Evolutionary conservation across 2,888 invertebrate genomes (phyloP).

Genomic region (Atethmia centrago): DNA sequence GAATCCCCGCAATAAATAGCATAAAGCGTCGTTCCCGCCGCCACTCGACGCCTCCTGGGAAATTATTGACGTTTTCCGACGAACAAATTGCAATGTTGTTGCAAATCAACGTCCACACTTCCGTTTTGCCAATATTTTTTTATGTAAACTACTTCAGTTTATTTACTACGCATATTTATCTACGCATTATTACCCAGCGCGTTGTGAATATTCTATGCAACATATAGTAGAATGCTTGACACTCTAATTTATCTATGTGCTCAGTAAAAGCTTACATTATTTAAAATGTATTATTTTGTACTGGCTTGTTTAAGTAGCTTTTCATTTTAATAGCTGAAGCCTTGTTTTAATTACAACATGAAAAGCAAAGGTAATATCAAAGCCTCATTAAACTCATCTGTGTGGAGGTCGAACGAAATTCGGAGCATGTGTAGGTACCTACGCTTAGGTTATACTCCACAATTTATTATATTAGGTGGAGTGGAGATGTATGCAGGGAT

Average conservation of each 20-base stretch:
- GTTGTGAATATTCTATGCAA: conserved; percentile 12
- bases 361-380: conserved; percentile 47
- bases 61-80: conserved; percentile 81
- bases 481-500: neutral
- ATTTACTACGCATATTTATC: conserved; percentile 17
- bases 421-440: conserved; percentile 13
- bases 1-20: conserved; percentile 77
- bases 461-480: conserved; percentile 28
- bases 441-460: conserved; percentile 10
- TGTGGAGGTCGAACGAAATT: conserved; percentile 19
- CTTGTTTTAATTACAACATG: conserved; percentile 30
- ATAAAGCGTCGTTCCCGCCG: conserved; percentile 55
- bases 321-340: conserved; percentile 24
- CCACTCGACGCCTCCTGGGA: conserved; percentile 75
- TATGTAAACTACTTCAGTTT: conserved; percentile 8
- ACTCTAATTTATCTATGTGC: conserved; percentile 9
- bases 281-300: conserved; percentile 27
- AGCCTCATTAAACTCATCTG: conserved; percentile 36
- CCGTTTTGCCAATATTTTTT: conserved; percentile 29
- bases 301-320: neutral
- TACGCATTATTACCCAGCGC: neutral
- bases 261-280: conserved; percentile 7
- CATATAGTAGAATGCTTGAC: neutral
- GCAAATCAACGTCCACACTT: conserved; percentile 60
- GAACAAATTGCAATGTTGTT: conserved; percentile 75